These are phyloP conservation scores for Stramonita haemastoma DNA, from an alignment of 2,888 invertebrate species.

Conservation along the genomic window DNA sequence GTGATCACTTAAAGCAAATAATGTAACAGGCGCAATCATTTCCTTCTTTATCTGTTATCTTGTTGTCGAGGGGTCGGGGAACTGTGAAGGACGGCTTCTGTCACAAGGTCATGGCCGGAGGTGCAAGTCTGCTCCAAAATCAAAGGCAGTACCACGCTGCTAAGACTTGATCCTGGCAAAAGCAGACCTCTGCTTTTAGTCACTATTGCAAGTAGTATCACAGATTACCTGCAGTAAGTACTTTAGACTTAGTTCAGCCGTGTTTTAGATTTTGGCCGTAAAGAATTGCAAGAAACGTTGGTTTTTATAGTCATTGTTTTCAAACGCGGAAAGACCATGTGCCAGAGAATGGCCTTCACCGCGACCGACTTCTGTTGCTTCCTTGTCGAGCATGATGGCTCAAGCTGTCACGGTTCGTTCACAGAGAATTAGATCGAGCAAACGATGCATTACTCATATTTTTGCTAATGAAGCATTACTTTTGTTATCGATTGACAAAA, in stretches of 20 bases:
- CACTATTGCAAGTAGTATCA: background rate
- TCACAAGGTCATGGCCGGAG: slow-evolving; percentile 73
- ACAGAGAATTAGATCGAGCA: background rate
- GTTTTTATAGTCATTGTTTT: slow-evolving; percentile 44
- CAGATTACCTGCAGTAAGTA: slow-evolving; percentile 45
- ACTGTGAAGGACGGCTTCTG: slow-evolving; percentile 67
- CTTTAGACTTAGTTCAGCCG: background rate
- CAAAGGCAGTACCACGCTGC: slow-evolving; percentile 31
- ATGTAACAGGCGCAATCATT: slow-evolving; percentile 5
- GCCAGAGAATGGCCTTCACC: slow-evolving; percentile 49
- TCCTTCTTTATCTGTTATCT: slow-evolving; percentile 34
- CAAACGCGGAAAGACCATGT: slow-evolving; percentile 47
- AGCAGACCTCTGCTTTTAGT: background rate
- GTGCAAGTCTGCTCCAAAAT: slow-evolving; percentile 45
- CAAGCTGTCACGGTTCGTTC: background rate
- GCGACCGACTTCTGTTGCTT: slow-evolving; percentile 36
- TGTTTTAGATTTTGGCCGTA: background rate
- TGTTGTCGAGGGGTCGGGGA: slow-evolving; percentile 29
- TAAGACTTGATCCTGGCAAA: slow-evolving; percentile 26
- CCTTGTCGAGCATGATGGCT: slow-evolving; percentile 41
- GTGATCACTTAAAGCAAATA: slow-evolving; percentile 22
- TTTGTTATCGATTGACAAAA: background rate
- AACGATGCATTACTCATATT: background rate
- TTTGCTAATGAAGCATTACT: background rate
- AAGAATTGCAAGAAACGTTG: background rate